Conservation (phyloP, 2,113 vertebrate species). For the Poeciliopsis turrubarensis region DNA sequence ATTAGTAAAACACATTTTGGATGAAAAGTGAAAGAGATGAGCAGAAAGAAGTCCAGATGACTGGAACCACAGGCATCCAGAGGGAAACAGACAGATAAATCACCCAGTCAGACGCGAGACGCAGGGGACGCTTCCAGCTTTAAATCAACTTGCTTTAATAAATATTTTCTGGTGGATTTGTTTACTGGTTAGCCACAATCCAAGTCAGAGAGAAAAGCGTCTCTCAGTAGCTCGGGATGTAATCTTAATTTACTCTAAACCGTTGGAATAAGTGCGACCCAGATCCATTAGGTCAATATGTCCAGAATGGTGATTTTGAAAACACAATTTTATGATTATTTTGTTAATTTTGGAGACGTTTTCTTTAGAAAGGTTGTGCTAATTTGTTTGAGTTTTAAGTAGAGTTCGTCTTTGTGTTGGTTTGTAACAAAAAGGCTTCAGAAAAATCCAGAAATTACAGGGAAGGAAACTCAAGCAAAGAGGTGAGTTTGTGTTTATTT, state of each 20-base stretch:
- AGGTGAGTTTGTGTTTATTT: conserved; percentile 44
- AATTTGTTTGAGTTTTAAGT: too few relatives aligned
- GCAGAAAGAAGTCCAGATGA: background rate
- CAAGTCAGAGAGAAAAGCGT: background rate
- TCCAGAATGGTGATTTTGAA: too few relatives aligned
- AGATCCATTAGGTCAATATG: background rate
- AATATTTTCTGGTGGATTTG: conserved; percentile 5
- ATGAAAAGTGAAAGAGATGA: conserved; percentile 25
- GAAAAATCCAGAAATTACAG: background rate
- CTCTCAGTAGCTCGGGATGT: too few relatives aligned
- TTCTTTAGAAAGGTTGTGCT: too few relatives aligned
- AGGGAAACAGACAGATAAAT: background rate
- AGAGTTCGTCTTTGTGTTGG: too few relatives aligned
- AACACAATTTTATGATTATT: too few relatives aligned
- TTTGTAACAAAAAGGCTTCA: background rate
- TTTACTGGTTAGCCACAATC: background rate
- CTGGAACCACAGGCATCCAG: conserved; percentile 30
- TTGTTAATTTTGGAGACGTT: too few relatives aligned
- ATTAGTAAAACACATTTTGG: conserved; percentile 36
- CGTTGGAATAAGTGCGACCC: background rate
- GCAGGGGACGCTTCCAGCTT: conserved; percentile 23
- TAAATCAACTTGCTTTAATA: conserved; percentile 22
- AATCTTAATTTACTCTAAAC: background rate
- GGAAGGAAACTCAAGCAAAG: conserved; percentile 3
- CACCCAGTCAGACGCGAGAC: background rate